Conservation (phyloP, 2,797 vertebrate species). For the Cyclura pinguis region DNA sequence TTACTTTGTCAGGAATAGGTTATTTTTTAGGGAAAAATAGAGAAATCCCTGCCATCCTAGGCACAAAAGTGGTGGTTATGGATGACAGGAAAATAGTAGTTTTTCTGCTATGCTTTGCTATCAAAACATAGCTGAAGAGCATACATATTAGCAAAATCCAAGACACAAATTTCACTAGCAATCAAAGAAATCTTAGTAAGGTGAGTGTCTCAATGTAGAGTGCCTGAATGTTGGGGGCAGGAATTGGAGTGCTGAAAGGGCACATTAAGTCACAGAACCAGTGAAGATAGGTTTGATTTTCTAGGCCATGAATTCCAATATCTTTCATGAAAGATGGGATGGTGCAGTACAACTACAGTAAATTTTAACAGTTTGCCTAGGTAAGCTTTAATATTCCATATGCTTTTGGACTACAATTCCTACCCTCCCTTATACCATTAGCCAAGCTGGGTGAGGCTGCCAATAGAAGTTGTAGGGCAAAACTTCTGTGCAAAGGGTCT, state of each 20-base stretch:
- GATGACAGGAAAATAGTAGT: background rate
- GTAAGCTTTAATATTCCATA: background rate
- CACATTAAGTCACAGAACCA: background rate
- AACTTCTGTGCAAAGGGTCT: background rate
- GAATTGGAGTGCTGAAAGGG: too few relatives aligned
- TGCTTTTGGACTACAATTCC: background rate
- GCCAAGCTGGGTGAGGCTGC: background rate
- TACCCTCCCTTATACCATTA: background rate
- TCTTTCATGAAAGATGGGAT: background rate
- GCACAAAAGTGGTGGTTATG: background rate
- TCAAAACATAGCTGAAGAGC: background rate
- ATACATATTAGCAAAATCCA: background rate
- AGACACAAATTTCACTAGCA: background rate
- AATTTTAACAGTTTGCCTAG: background rate
- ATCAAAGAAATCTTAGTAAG: too few relatives aligned
- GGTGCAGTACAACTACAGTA: background rate
- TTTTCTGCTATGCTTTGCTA: too few relatives aligned
- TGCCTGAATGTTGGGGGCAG: background rate
- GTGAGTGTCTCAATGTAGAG: background rate
- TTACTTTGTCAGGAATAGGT: background rate
- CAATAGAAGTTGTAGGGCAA: background rate
- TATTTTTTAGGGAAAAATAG: background rate
- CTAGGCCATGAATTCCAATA: too few relatives aligned
- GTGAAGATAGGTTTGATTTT: background rate
- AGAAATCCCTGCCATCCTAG: background rate